Percentiles rank a stretch among this genome's conserved stretches.
These are phyloP conservation scores for Hyppa rectilinea DNA, from an alignment of 2,888 invertebrate genomes.

Conservation along the genomic window DNA sequence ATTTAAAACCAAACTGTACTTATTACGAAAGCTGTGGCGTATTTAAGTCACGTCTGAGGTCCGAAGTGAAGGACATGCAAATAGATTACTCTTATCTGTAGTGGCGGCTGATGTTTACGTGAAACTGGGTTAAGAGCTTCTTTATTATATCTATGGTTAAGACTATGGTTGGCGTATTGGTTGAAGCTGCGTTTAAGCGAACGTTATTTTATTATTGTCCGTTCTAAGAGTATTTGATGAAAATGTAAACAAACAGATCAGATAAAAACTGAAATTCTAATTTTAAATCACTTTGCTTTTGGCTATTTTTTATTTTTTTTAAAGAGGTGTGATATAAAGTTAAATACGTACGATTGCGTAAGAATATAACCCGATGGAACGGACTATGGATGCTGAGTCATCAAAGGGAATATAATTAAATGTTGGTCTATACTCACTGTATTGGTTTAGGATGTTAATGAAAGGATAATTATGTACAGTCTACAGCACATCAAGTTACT, in stretches of 20 bases:
- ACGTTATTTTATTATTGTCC: background rate
- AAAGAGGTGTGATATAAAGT: no score
- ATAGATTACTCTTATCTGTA: constrained; percentile 47
- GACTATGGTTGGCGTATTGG: no score
- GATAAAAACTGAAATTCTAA: background rate
- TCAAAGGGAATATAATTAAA: background rate
- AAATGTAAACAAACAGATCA: background rate
- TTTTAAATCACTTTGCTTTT: no score
- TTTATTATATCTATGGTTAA: no score
- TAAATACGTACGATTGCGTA: no score
- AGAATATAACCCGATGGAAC: background rate
- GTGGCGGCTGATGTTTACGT: constrained; percentile 21
- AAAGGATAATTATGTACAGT: no score
- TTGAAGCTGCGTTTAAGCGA: constrained; percentile 14
- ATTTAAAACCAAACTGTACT: constrained; percentile 12
- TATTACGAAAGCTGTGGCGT: constrained; percentile 48
- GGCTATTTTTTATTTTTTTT: no score
- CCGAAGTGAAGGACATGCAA: constrained; percentile 57
- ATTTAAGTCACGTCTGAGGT: constrained; percentile 60
- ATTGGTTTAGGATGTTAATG: no score
- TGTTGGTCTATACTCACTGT: no score
- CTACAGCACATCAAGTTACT: no score
- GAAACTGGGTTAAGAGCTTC: constrained; percentile 48
- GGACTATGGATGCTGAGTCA: background rate
- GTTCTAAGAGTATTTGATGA: no score